phyloP scores from a whole-genome alignment of 2,113 vertebrate genomes.

The Acrocephalus arundinaceus region DNA sequence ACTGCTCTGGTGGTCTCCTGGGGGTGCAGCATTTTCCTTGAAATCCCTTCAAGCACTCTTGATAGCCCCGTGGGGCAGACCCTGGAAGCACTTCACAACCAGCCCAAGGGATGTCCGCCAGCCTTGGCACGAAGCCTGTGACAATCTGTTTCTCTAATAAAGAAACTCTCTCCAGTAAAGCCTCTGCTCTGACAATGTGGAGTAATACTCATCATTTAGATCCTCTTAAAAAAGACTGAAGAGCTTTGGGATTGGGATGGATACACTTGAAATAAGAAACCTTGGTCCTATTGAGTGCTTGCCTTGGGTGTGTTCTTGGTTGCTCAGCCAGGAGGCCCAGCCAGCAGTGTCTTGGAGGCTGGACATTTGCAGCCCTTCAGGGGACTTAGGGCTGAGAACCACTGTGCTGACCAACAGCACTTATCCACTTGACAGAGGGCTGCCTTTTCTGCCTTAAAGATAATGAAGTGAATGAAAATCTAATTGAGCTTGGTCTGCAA shows the following conservation, averaged over 20 bases:
- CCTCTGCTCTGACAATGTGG: background rate
- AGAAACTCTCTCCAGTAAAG: background rate
- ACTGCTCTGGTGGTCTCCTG: background rate
- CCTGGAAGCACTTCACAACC: background rate
- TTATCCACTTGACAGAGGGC: rapidly evolving
- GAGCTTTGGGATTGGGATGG: background rate
- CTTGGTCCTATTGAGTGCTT: background rate
- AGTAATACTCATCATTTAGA: background rate
- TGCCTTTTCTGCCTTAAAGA: background rate
- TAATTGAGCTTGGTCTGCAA: background rate
- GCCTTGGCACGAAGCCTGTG: background rate
- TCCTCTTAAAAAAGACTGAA: background rate
- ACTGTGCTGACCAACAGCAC: background rate
- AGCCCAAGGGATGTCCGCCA: background rate
- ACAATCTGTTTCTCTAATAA: background rate
- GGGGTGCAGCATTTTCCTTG: background rate
- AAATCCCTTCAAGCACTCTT: background rate
- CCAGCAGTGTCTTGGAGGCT: background rate
- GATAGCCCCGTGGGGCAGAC: background rate
- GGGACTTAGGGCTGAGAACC: background rate
- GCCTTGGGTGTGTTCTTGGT: background rate
- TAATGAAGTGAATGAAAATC: background rate
- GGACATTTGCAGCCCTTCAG: background rate
- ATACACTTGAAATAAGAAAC: background rate
- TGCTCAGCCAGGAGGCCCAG: background rate